Conservation (phyloP, 2,797 vertebrate species). For the Heteromormyrus szaboi region DNA sequence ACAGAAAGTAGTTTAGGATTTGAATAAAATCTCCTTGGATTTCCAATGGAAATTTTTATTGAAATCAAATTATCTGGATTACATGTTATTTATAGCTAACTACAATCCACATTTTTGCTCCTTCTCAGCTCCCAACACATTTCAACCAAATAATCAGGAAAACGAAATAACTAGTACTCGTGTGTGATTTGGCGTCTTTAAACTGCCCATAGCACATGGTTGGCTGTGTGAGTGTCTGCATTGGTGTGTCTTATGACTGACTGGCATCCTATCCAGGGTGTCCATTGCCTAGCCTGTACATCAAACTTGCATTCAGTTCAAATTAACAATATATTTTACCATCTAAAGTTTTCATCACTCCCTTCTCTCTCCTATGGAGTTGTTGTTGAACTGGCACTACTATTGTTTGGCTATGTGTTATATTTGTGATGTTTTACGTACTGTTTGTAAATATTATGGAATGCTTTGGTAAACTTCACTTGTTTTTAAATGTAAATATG, state of each 20-base stretch:
- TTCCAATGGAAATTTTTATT: neutral
- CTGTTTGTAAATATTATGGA: neutral
- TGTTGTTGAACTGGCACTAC: neutral
- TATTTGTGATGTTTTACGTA: neutral
- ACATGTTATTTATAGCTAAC: neutral
- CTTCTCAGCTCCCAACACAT: neutral
- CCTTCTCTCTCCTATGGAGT: neutral
- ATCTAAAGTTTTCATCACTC: neutral
- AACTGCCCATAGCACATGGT: neutral
- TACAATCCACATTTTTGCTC: neutral
- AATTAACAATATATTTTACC: neutral
- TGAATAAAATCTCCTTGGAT: neutral
- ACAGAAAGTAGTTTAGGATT: neutral
- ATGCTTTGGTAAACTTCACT: neutral
- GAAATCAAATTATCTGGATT: neutral
- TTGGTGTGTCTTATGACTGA: neutral
- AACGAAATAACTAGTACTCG: neutral
- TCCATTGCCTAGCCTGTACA: neutral
- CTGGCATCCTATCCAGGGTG: neutral
- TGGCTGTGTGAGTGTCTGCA: neutral
- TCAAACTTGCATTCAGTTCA: neutral
- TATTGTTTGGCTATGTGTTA: neutral
- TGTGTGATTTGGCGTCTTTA: neutral
- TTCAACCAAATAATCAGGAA: neutral
- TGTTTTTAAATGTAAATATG: neutral